A percentile compares a stretch with the other conserved stretches of the same genome.
Conservation (phyloP, 2,797 vertebrate species). For the Siniperca undulata region DNA sequence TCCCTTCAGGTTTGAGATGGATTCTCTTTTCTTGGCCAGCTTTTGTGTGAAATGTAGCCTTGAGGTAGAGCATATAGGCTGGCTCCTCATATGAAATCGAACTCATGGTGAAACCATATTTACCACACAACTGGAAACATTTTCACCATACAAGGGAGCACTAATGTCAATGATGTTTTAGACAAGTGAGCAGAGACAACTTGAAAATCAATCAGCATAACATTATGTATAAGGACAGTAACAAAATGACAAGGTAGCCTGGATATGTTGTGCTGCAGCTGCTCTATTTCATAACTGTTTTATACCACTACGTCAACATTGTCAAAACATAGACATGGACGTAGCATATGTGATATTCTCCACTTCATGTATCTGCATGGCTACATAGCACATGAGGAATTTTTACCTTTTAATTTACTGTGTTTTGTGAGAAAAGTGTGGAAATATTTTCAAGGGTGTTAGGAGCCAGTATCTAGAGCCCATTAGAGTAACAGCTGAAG, state of each 20-base stretch:
- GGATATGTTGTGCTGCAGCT: not conserved
- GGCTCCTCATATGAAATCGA: not conserved
- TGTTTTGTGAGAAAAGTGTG: not conserved
- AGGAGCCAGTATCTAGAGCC: not conserved
- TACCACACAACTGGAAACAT: not conserved
- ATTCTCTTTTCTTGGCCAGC: not conserved
- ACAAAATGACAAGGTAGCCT: not conserved
- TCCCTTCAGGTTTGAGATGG: slow-evolving; percentile 23
- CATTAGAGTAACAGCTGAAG: not conserved
- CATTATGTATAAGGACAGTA: no score
- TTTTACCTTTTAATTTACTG: not conserved
- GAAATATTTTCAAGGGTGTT: no score
- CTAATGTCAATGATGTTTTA: no score
- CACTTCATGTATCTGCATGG: not conserved
- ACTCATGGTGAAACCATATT: not conserved
- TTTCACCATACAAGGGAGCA: not conserved
- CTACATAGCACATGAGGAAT: not conserved
- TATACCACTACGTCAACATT: not conserved
- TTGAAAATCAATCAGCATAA: not conserved
- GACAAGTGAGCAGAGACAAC: not conserved
- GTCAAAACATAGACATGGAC: not conserved
- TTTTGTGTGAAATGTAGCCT: slow-evolving; percentile 6
- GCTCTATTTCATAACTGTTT: not conserved
- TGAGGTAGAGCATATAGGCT: not conserved
- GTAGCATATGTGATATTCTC: not conserved